Conservation (phyloP, 2,888 invertebrate genomes). For the Mystacides longicornis region DNA sequence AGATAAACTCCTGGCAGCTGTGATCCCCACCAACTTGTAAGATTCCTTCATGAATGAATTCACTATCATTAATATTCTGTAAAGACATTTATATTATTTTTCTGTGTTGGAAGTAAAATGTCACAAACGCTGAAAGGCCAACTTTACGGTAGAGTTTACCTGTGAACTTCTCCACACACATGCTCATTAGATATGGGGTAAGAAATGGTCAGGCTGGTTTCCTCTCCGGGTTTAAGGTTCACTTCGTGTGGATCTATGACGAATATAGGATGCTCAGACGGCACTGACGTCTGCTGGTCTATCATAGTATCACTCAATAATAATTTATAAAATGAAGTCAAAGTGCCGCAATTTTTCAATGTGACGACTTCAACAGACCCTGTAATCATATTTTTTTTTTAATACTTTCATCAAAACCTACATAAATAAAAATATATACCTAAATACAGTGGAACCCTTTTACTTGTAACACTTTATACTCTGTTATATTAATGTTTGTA, state of each 20-base stretch:
- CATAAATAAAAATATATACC: too few relatives aligned
- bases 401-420: too few relatives aligned
- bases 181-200: constrained; percentile 9
- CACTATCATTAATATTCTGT: constrained; percentile 21
- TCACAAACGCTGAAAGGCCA: too few relatives aligned
- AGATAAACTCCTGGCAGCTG: constrained; percentile 18
- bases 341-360: constrained; percentile 20
- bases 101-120: too few relatives aligned
- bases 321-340: constrained; percentile 19
- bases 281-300: constrained; percentile 9
- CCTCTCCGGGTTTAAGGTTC: constrained; percentile 14
- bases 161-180: not conserved
- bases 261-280: constrained; percentile 17
- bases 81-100: too few relatives aligned
- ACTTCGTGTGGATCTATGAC: constrained; percentile 14
- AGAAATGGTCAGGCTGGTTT: constrained; percentile 13
- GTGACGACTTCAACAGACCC: constrained; percentile 21
- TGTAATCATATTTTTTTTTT: too few relatives aligned
- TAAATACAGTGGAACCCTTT: too few relatives aligned
- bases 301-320: constrained; percentile 15
- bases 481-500: too few relatives aligned
- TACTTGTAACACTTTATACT: too few relatives aligned
- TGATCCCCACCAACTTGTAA: constrained; percentile 14
- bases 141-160: not conserved
- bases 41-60: constrained; percentile 16